These are phyloP conservation scores for Conus betulinus DNA, from an alignment of 1,140 invertebrate species.

Conservation along the genomic window DNA sequence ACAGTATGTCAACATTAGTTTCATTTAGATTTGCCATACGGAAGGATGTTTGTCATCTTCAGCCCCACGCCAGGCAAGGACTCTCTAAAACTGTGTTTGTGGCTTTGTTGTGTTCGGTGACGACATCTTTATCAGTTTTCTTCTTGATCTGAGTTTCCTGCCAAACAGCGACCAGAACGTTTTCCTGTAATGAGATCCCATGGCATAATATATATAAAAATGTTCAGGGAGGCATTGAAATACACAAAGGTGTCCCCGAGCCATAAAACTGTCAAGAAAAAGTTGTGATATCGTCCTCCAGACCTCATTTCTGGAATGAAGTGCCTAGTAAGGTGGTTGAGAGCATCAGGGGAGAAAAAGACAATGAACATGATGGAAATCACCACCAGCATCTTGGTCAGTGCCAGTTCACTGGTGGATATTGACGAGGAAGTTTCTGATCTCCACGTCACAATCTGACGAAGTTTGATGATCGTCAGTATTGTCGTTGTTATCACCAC, in stretches of 20 bases:
- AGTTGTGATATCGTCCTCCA: neutral
- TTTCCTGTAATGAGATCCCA: too few relatives aligned
- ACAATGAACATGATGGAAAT: slow-evolving; percentile 10
- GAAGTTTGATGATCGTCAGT: neutral
- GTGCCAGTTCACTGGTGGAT: neutral
- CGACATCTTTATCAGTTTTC: too few relatives aligned
- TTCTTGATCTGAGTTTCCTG: too few relatives aligned
- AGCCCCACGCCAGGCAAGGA: too few relatives aligned
- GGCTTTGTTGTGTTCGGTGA: too few relatives aligned
- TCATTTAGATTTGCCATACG: too few relatives aligned
- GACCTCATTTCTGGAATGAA: neutral
- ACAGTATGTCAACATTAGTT: too few relatives aligned
- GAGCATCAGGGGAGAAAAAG: neutral
- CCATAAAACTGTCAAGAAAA: neutral
- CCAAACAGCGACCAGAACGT: too few relatives aligned
- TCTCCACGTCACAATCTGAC: neutral
- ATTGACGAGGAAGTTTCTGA: neutral
- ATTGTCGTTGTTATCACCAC: neutral
- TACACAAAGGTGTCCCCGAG: neutral
- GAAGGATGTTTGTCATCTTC: too few relatives aligned
- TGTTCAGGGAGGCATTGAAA: neutral
- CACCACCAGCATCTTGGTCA: slow-evolving; percentile 25
- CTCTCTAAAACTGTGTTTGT: too few relatives aligned
- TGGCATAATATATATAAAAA: neutral
- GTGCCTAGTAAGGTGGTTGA: neutral